Evolutionary conservation across 2,113 vertebrate species (phyloP).

Genomic region (Callipepla squamata): DNA sequence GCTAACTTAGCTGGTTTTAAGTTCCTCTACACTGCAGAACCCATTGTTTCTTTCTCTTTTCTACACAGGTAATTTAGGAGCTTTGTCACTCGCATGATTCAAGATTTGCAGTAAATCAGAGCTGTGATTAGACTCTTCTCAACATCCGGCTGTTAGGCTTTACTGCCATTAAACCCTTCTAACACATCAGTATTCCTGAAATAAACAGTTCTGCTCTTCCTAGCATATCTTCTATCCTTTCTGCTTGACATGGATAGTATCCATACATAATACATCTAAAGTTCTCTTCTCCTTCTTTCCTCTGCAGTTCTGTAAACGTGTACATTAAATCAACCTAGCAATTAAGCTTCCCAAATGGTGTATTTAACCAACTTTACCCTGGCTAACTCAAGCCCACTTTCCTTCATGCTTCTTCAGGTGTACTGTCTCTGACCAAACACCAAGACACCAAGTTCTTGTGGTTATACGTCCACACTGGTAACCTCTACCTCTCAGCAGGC

Average conservation of each 20-base stretch:
- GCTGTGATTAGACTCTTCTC: background rate
- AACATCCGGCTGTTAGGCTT: background rate
- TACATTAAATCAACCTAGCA: background rate
- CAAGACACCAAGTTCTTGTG: accelerated
- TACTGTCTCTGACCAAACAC: background rate
- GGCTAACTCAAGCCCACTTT: background rate
- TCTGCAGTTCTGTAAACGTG: background rate
- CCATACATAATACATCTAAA: background rate
- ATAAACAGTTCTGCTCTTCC: background rate
- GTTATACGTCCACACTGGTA: background rate
- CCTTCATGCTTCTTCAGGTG: background rate
- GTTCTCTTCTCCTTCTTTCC: background rate
- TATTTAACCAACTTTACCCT: background rate
- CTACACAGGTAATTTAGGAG: background rate
- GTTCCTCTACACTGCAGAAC: background rate
- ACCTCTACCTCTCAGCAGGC: background rate
- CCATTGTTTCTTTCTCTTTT: background rate
- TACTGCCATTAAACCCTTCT: background rate
- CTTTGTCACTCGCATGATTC: background rate
- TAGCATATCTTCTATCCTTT: background rate
- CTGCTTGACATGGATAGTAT: background rate
- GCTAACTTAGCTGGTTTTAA: background rate
- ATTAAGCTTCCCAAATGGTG: background rate
- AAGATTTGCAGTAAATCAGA: background rate
- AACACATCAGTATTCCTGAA: background rate